Base-by-base conservation (phyloP, 1,140 invertebrate species). In the Plutomurus gul region DNA sequence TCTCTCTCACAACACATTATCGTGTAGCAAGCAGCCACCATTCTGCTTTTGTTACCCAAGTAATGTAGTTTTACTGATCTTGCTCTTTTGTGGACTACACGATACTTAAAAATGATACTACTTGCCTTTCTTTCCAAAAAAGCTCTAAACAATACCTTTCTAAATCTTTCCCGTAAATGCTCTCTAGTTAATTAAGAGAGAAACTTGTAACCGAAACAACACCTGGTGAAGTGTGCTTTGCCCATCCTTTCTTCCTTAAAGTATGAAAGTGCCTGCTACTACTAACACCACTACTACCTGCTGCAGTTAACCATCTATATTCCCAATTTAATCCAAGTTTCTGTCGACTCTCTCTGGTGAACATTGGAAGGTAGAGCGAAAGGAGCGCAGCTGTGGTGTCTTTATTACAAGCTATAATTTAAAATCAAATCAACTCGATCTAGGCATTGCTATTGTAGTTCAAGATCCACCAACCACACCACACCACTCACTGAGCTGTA, bases 351-450 rank as follows among this genome's bases (percentile, higher is more conserved):
- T 43, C 39, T 43, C 2, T 8, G 40, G 70, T n/a, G 7, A 72
- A 11, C 40, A 30, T 30, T 1, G 71, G 51, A 51, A 40, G 36
- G 27, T n/a, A 77, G 11, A 43, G 39, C 39, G 11, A 56, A 46
- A 56, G 18, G 8, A 16, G 18, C 18, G 70, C 76, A 78, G 76
- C 76, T 78, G 76, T 56, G 70, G 20, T 36, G 76, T 30, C 70
- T 78, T 71, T 71, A 79, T 79, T 79, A 74, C 71, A 79, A 46
- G 71, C 77, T 79, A 79, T 65, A 56, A 65, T 75, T 79, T 79
- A 79, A 75, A 79, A 79, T 79, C 43, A 79, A 79, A 79, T 75
- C 39, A 36, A 70, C 46, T 39, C 25, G 73, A 75, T 75, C 73
- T 75, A 36, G 25, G 56, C 18, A 30, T 36, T 33, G 60, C 36